These are phyloP conservation scores for Tapirus terrestris DNA, from an alignment of 2,113 vertebrate genomes.

Conservation along the genomic window DNA sequence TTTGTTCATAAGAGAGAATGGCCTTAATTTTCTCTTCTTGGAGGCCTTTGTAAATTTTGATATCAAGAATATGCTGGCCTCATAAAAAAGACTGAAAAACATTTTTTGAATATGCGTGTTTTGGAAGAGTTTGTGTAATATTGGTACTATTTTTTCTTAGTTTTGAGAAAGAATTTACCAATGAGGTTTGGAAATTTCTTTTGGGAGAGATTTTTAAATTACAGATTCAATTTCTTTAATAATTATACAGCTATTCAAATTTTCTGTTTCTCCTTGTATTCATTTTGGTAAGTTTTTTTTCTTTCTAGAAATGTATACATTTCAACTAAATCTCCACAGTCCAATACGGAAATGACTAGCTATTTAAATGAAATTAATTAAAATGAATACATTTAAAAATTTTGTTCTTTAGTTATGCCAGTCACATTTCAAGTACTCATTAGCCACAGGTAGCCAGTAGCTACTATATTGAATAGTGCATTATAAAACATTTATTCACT, in stretches of 20 bases:
- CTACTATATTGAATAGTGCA: not conserved
- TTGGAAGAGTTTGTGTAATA: not conserved
- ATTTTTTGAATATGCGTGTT: not conserved
- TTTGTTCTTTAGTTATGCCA: not conserved
- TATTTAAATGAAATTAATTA: not conserved
- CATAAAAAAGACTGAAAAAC: not conserved
- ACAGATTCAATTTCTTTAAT: not conserved
- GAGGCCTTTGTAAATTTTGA: not conserved
- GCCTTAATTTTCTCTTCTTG: not conserved
- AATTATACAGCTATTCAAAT: not conserved
- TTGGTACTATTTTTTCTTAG: not conserved
- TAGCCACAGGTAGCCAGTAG: not conserved
- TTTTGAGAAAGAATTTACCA: not conserved
- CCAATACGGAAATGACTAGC: not conserved
- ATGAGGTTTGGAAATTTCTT: not conserved
- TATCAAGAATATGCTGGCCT: not conserved
- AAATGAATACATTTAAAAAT: not conserved
- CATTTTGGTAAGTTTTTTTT: not conserved
- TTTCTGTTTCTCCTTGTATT: not conserved
- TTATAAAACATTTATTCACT: not conserved
- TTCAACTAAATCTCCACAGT: not conserved
- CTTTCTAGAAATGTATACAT: not conserved
- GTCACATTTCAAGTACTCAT: not conserved
- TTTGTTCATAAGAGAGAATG: not conserved
- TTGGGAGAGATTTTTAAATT: not conserved